Base-by-base conservation (phyloP, 2,797 vertebrate genomes). In the Vultur gryphus region DNA sequence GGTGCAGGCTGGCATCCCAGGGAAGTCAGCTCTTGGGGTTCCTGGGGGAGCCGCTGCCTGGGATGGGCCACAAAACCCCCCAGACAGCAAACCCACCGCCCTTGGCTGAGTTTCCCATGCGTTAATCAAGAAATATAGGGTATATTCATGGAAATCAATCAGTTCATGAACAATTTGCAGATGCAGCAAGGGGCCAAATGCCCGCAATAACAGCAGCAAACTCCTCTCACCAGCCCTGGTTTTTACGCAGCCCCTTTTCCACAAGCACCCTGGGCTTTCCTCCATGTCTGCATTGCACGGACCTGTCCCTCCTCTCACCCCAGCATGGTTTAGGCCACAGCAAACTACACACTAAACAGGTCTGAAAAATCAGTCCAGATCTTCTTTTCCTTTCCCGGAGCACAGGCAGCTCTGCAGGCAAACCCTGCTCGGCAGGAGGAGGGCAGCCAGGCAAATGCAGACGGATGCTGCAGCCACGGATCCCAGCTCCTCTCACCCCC, bases 391-490 rank as follows among this genome's bases (percentile, higher is more conserved):
- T 64, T 26, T 25, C n/a, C 12, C 4, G 6, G 66, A 39, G 58
- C 51, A 2, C 39, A 9, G 87, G 58, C 28, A 84, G 51, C 83
- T 87, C 70, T 26, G 35, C 46, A 35, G 58, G n/a, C 39, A 82
- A 61, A 39, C n/a, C 48, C 67, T 19, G 16, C 64, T 55, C 4
- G 2, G 54, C 23, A 24, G 65, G 72, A 51, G 55, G 65, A 52
- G 48, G 29, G 64, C 80, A 66, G 61, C 39, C 44, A 8, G 35
- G 25, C 14, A 44, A 31, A 76, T 19, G 54, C 71, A 16, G 16
- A 3, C 0, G 0, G 48, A 3, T 4, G 51, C 83, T 82, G 58
- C 33, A 33, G 43, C 61, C 11, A 0, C 1, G 0, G 15, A 35
- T 25, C 20, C 49, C 16, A 4, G 35, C 28, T 62, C 28, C 21